Evolutionary conservation across 2,888 invertebrate species (phyloP), one percentile per base, ranked within the genome.

Genomic region (Escarpia spicata): DNA sequence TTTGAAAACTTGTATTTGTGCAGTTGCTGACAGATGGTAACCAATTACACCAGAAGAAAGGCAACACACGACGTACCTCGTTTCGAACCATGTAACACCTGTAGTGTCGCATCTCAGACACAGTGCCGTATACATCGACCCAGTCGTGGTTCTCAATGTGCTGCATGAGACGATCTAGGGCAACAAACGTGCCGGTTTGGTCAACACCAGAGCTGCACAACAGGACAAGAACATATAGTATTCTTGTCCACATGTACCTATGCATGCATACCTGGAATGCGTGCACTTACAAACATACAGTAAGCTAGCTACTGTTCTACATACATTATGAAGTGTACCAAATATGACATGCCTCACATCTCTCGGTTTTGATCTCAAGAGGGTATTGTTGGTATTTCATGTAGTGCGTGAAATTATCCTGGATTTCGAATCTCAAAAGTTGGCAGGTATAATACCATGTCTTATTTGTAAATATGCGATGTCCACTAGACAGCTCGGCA

Each of bases 1-100:
- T 26, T 26, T 26, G 26, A 19, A 8, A 75, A 75, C 26, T n/a
- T 75, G 26, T 15, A 52, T 52, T 52, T 9, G 19, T 26, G 19
- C 0, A 75, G 19, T 6, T 26, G 75, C 19, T 26, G 1, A 75
- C 52, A 3, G 52, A 9, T 52, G 52, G 26, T n/a, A 75, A 26
- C 6, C 6, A 26, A n/a, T 75, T 75, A 75, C 19, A 75, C 19
- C 19, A 75, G 75, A n/a, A 15, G n/a, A 19, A 75, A 75, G 3
- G 75, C 19, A 75, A 3, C 26, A 75, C 52, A 4, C 8, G 15
- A 9, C 8, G 75, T 60, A 97, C 98, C 97, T 97, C 97, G 91
- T 98, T 97, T 96, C 98, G 98, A 9, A 98, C 98, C 98, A 98
- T 98, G 95, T 97, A 97, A 95, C 97, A 97, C 94, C 98, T 97